phyloP scores from a whole-genome alignment of 2,888 invertebrate species.

The Norana najaformis region DNA sequence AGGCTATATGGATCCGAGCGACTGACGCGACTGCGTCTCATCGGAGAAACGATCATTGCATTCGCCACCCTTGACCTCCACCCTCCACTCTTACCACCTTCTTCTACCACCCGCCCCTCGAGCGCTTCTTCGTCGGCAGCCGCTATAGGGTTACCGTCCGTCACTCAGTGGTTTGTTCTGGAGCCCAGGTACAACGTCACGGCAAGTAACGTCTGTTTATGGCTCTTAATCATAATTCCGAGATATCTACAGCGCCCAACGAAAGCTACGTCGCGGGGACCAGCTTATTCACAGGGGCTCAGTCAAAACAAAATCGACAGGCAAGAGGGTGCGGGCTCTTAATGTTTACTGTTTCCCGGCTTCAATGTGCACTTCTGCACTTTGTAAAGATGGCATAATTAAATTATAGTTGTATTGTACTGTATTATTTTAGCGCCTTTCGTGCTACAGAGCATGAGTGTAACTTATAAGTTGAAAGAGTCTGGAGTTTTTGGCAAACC shows the following conservation, averaged over 20 bases:
- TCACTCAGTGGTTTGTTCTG: slow-evolving; percentile 16
- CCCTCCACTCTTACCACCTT: slow-evolving; percentile 36
- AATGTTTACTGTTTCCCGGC: too few species aligned
- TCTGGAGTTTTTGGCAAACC: too few species aligned
- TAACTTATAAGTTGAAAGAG: not conserved
- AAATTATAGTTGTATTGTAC: too few species aligned
- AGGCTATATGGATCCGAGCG: slow-evolving; percentile 89
- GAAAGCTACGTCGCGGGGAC: too few species aligned
- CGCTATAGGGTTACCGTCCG: not conserved
- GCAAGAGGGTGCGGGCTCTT: too few species aligned
- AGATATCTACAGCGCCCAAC: too few species aligned
- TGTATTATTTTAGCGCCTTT: not conserved
- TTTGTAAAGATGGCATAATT: too few species aligned
- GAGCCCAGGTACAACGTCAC: slow-evolving; percentile 15
- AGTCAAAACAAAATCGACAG: too few species aligned
- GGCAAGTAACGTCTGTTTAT: too few species aligned
- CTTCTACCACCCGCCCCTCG: not conserved
- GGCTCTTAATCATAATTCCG: too few species aligned
- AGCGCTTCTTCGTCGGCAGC: slow-evolving; percentile 67
- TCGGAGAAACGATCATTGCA: slow-evolving; percentile 86
- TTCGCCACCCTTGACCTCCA: slow-evolving; percentile 88
- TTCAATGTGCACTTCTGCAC: too few species aligned
- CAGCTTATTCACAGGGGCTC: too few species aligned
- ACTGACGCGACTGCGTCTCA: slow-evolving; percentile 77
- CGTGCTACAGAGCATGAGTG: not conserved